Base-by-base conservation (phyloP, 1,140 invertebrate genomes). In the Drosophila mayri region DNA sequence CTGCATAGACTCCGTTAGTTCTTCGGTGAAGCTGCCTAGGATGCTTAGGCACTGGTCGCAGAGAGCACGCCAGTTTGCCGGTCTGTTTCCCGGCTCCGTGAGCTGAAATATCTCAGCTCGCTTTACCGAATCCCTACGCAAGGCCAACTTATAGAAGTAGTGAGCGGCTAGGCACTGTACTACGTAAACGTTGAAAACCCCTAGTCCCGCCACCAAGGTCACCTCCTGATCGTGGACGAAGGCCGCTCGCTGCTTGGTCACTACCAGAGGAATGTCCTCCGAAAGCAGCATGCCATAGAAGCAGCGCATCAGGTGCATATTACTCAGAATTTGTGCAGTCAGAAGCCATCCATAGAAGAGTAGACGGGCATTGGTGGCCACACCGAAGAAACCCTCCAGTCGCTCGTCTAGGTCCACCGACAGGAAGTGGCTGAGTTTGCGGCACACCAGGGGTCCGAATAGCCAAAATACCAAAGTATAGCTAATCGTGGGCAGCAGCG, bases 1-100 rank as follows among this genome's bases (percentile, higher is more conserved):
- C 62, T 92, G 92, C 79, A 94, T 93, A 14, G 95, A 93, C 49
- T 92, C 93, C 28, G 94, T 94, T 2, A 97, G 81, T 44, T 95
- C 93, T 3, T 94, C 93, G 0, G 94, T 94, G 81, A 95, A 97
- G 50, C 94, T 93, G 60, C 94, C 95, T 2, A 97, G 93, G 0
- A 95, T 90, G 37, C 82, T 87, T 4, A 96, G 79, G 85, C 94
- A 95, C 76, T 94, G 94, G 73, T 95, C 93, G 12, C 95, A 93
- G 6, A 97, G 86, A 60, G 94, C 94, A 77, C 96, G 97, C 96
- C 96, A 97, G 75, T 96, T 96, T 70, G 96, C 95, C 3, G 96
- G 96, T 92, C 97, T 96, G 52, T 86, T 88, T 12, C 91, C 92
- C 50, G 96, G 96, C 83, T 95, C 94, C 57, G 96, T 97, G 0